Base-by-base conservation (phyloP, 1,140 invertebrate species). In the Ylistrum balloti region DNA sequence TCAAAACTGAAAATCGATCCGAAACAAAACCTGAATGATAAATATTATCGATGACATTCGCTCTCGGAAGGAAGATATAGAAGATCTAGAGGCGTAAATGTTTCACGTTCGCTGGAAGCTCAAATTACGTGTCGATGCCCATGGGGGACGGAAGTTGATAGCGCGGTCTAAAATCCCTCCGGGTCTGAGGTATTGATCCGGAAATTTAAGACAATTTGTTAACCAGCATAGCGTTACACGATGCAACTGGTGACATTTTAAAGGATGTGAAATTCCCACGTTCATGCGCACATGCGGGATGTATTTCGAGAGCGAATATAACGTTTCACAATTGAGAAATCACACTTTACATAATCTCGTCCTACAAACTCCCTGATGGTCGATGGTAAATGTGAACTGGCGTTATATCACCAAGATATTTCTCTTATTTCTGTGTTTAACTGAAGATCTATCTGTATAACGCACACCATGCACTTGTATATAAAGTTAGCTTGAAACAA, bases 161-260 rank as follows among this genome's bases (percentile, higher is more conserved):
- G 56, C 56, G 56, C 56, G 56, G 56, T 74, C 56, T 74, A 74
- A 74, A 28, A 74, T 74, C n/a, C 56, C 56, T 74, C 56, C 56
- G 56, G 56, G 56, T n/a, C 56, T n/a, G 13, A 74, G 56, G 56
- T 74, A 74, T 74, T 74, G 56, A 74, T 74, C 56, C 56, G 56
- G 56, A 74, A 74, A 74, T 74, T 74, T 74, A 74, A 74, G 56
- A 74, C 56, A 74, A 74, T 74, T 74, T 74, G 56, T 74, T 74
- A 74, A 74, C 56, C 56, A 74, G 56, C 56, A 74, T 74, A 74
- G 56, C n/a, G 56, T 28, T 74, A 74, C 56, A n/a, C 56, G 56
- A 74, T 74, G 56, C 56, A 74, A 74, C 56, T 74, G 56, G 56
- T 74, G 56, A 74, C 56, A 74, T 74, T 74, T 74, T 74, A 74